Evolutionary conservation across 2,113 vertebrate genomes (phyloP).

Genomic region (Ivindomyrus marchei): DNA sequence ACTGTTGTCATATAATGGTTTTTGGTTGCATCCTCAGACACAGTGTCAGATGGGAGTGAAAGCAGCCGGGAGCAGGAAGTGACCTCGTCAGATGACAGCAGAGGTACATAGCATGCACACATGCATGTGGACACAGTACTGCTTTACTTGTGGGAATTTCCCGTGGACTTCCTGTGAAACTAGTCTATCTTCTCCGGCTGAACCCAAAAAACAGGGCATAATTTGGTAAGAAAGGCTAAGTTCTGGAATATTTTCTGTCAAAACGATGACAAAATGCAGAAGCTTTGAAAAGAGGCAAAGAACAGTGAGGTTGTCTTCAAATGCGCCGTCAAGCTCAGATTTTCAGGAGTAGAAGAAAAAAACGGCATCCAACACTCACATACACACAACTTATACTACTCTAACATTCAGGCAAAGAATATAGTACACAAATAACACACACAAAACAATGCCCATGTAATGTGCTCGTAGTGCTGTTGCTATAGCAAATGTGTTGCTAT

Average conservation of each 20-base stretch:
- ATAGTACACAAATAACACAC: not conserved
- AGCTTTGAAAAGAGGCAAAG: not conserved
- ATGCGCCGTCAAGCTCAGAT: not conserved
- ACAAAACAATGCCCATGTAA: not conserved
- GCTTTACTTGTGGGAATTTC: not conserved
- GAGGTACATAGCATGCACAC: not conserved
- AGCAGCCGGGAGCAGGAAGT: slow-evolving; percentile 13
- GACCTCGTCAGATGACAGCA: not conserved
- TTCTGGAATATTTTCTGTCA: not conserved
- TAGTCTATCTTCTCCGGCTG: not conserved
- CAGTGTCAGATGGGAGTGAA: slow-evolving; percentile 24
- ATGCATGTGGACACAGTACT: not conserved
- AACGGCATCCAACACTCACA: not conserved
- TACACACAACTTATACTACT: not conserved
- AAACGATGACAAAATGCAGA: not conserved
- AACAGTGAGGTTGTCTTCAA: not conserved
- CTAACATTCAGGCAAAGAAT: not conserved
- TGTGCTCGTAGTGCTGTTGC: not conserved
- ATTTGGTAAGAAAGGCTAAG: not conserved
- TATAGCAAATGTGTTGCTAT: not conserved
- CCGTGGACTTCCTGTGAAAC: not conserved
- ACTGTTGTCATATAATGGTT: not conserved
- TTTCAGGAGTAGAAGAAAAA: not conserved
- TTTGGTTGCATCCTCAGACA: slow-evolving; percentile 13
- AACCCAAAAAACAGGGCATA: not conserved